phyloP scores from a whole-genome alignment of 64 coral and sea anemone species.

The Pocillopora damicornis region DNA sequence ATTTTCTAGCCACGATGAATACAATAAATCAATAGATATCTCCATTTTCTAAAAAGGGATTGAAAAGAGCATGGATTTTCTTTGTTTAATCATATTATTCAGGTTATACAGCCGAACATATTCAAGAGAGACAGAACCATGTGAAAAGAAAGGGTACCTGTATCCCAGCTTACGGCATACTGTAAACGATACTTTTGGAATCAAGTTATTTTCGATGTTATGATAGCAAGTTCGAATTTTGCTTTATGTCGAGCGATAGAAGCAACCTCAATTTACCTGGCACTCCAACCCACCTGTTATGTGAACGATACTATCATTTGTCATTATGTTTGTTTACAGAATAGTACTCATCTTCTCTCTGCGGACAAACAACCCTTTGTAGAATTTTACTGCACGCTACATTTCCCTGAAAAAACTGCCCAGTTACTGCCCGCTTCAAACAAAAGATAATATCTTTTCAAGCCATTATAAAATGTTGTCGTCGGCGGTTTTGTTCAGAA shows the following conservation, averaged over 20 bases:
- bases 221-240: neutral
- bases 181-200: neutral
- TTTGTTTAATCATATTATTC: conserved; percentile 42
- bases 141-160: too few relatives aligned
- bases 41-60: neutral
- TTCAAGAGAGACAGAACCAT: too few relatives aligned
- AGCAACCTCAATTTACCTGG: neutral
- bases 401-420: neutral
- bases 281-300: neutral
- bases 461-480: neutral
- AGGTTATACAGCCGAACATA: neutral
- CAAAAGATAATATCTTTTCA: neutral
- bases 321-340: conserved; percentile 17
- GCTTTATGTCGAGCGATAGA: neutral
- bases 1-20: too few relatives aligned
- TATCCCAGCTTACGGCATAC: neutral
- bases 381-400: neutral
- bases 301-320: neutral
- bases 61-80: neutral
- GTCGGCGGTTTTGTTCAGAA: neutral
- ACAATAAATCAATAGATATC: neutral
- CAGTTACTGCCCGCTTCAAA: neutral
- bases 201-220: neutral
- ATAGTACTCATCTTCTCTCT: neutral
- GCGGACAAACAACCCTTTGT: neutral